Conservation (phyloP, 92 coral and sea anemone species). For the Meandrina meandrites region DNA sequence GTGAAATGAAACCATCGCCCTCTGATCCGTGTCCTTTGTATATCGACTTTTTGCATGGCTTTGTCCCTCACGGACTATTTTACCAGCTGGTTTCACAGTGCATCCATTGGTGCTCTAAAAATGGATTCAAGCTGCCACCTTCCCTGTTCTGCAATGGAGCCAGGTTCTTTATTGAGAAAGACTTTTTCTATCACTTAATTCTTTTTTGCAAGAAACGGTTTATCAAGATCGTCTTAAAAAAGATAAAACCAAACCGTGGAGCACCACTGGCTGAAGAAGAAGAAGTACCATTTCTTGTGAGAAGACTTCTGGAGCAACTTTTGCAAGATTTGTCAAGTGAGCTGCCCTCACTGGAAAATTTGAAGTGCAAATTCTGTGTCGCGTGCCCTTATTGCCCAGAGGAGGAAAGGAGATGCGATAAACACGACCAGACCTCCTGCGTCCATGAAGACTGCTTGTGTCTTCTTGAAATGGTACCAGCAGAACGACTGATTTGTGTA, state of each 20-base stretch:
- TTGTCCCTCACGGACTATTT: constrained; percentile 58
- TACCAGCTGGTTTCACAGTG: constrained; percentile 46
- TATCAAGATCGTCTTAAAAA: not conserved
- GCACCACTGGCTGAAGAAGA: not conserved
- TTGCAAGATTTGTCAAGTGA: not conserved
- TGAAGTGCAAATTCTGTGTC: not conserved
- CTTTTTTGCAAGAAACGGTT: not conserved
- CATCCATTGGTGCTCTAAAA: constrained; percentile 33
- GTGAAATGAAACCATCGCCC: constrained; percentile 16
- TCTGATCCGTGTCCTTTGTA: constrained; percentile 49
- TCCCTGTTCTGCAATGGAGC: not conserved
- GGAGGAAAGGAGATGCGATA: not conserved
- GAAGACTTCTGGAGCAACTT: not conserved
- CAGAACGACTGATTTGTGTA: not conserved
- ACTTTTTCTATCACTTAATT: not conserved
- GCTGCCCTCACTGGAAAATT: not conserved
- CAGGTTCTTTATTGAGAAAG: not conserved
- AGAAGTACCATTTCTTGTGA: not conserved
- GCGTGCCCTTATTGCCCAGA: not conserved
- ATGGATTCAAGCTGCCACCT: not conserved
- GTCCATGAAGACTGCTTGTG: not conserved
- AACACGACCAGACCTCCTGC: not conserved
- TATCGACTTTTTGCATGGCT: constrained; percentile 44
- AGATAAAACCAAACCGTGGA: not conserved
- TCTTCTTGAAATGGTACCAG: not conserved